Conservation (phyloP, 2,113 vertebrate species). For the Nyctibius bracteatus region DNA sequence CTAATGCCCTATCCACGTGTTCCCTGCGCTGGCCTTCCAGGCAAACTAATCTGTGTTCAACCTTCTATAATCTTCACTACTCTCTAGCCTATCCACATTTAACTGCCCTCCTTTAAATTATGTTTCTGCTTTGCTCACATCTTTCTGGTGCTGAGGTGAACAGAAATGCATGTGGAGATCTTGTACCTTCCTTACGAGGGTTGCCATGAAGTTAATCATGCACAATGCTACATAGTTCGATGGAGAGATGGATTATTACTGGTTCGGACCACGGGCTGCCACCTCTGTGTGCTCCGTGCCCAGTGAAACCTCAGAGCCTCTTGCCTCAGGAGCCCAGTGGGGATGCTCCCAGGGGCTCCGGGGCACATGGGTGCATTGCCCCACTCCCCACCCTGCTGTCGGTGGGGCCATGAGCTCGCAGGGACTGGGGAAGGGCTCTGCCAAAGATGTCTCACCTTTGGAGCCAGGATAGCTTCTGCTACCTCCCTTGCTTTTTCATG, state of each 20-base stretch:
- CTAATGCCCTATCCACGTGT: neutral
- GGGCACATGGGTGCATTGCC: neutral
- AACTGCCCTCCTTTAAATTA: neutral
- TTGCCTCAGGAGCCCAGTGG: accelerated
- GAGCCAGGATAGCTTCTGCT: neutral
- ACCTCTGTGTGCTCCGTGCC: accelerated
- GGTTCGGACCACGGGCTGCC: neutral
- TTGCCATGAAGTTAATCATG: neutral
- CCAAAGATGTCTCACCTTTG: accelerated
- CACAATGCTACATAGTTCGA: neutral
- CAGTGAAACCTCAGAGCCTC: neutral
- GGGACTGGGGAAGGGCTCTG: accelerated
- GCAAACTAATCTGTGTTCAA: neutral
- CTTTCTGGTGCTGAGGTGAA: neutral
- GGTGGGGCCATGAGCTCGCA: accelerated
- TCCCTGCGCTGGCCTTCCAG: neutral
- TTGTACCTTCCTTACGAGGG: neutral
- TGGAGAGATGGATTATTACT: accelerated
- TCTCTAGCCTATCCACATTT: neutral
- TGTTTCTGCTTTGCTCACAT: neutral
- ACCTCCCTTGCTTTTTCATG: neutral
- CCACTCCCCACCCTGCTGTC: neutral
- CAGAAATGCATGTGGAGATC: neutral
- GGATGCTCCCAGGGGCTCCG: too few species aligned
- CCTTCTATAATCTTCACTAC: neutral